Evolutionary conservation across 1,140 invertebrate genomes (phyloP), one percentile per base, ranked within the genome.

Genomic region (Ladona fulva): DNA sequence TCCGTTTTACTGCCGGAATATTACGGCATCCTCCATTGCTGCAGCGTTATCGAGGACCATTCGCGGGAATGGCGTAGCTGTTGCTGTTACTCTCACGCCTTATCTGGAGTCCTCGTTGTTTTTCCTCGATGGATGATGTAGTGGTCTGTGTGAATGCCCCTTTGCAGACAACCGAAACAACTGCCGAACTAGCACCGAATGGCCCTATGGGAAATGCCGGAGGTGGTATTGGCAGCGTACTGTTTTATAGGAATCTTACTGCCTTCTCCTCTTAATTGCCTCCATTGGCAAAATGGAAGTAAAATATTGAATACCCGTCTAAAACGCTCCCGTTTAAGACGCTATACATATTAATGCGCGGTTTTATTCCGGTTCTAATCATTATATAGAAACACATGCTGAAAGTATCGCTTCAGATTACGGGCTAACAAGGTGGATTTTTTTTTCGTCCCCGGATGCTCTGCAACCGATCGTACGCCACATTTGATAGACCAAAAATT

Each of bases 1-100:
- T 66, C 52, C 52, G 52, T 12, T 66, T 66, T 66, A 66, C 52
- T 3, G 52, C 52, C 52, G 52, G 52, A 66, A 66, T 66, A 66
- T 66, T 66, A 66, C 52, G 52, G 52, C 52, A 66, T 66, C 52
- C 52, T 66, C 52, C 52, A 66, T 66, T 66, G 52, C 44, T 19
- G 44, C 44, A 52, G 44, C 52, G 52, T 66, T 66, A 66, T 66
- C 52, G 52, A 19, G 16, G 14, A 22, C 52, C 52, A 66, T 66
- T 66, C 52, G 3, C 14, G 16, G 44, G 44, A 52, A 52, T 66
- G 52, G 52, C 3, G 5, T 66, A 12, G 52, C 52, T 66, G 52
- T 66, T 66, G 52, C 52, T 66, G 52, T 66, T 66, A 66, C 52
- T 66, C 52, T 66, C 44, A 11, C 44, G 10, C 52, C n/a, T 66